phyloP scores from a whole-genome alignment of 1,140 invertebrate species.

The Drosophila sulfurigaster region DNA sequence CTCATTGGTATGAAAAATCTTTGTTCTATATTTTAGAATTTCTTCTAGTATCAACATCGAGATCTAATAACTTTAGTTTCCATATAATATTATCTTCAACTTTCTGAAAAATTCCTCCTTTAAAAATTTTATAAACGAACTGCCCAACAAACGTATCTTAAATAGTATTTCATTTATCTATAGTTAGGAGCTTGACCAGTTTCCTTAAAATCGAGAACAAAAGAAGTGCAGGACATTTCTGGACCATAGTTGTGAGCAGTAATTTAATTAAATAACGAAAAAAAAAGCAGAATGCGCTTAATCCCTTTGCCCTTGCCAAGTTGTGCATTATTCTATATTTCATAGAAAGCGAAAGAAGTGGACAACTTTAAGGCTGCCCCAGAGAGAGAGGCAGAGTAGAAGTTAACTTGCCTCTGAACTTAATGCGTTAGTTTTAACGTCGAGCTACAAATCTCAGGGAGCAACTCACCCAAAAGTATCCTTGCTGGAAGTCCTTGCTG shows the following conservation, averaged over 20 bases:
- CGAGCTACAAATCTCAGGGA: slow-evolving; percentile 55
- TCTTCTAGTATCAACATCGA: no score
- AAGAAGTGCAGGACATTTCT: slow-evolving; percentile 1
- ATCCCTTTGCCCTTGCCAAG: background rate
- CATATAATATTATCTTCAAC: no score
- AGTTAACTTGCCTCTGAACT: slow-evolving; percentile 18
- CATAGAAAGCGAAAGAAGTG: background rate
- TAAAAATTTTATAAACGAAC: no score
- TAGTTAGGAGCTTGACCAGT: no score
- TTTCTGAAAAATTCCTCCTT: no score
- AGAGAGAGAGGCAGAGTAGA: background rate
- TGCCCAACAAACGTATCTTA: no score
- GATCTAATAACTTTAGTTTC: no score
- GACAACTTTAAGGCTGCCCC: slow-evolving; percentile 1
- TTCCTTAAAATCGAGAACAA: background rate
- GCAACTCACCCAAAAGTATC: slow-evolving; percentile 54
- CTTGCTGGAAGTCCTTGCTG: background rate
- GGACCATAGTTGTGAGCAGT: slow-evolving; percentile 6
- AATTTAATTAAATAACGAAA: slow-evolving; percentile 25
- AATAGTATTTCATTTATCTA: no score
- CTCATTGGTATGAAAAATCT: no score
- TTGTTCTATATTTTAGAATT: no score
- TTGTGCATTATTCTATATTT: background rate
- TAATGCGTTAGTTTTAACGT: slow-evolving; percentile 43
- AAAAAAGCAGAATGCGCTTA: slow-evolving; percentile 4